phyloP scores from a whole-genome alignment of 2,797 vertebrate species.

The Cygnus olor region DNA sequence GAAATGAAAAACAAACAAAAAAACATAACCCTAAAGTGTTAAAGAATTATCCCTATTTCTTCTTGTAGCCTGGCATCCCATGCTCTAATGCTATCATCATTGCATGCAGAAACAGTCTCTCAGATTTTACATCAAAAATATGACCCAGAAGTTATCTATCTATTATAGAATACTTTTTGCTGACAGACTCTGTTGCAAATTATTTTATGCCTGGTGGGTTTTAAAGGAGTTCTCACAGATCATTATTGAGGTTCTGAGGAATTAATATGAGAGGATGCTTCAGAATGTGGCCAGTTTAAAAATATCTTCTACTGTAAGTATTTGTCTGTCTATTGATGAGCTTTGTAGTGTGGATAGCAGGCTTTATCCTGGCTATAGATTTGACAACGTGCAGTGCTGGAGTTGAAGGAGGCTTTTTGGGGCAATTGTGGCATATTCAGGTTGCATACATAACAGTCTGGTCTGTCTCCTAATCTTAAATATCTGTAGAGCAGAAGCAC shows the following conservation, averaged over 20 bases:
- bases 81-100: neutral
- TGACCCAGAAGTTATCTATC: constrained; percentile 7
- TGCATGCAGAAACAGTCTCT: neutral
- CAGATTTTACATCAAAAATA: neutral
- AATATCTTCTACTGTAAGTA: neutral
- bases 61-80: neutral
- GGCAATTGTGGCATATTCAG: neutral
- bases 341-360: neutral
- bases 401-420: neutral
- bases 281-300: neutral
- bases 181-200: constrained; percentile 22
- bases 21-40: neutral
- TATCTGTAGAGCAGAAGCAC: neutral
- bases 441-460: neutral
- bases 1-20: neutral
- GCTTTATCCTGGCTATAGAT: neutral
- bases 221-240: constrained; percentile 33
- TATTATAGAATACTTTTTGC: constrained; percentile 20
- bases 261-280: neutral
- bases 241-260: constrained; percentile 4
- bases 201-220: constrained; percentile 37
- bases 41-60: neutral
- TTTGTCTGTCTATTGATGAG: neutral
- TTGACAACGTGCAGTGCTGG: neutral
- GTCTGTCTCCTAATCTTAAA: neutral